Base-by-base conservation (phyloP, 2,888 invertebrate species). In the Lithosia quadra region DNA sequence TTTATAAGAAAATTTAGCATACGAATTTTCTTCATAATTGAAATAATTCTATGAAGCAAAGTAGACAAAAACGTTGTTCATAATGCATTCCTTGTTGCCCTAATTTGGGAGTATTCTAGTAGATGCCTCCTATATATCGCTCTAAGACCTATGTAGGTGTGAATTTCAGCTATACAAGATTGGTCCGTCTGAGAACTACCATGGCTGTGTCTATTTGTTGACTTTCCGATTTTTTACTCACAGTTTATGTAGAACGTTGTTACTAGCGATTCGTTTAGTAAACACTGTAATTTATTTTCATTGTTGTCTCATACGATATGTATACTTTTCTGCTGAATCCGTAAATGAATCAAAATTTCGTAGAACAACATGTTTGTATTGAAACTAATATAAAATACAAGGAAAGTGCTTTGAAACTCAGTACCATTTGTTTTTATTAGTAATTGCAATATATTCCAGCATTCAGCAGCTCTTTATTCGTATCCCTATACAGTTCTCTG, bases 291-390 rank as follows among this genome's bases (percentile, higher is more conserved):
- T 72, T 66, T 80, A 74, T 76, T 74, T 72, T 71, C 75, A 74
- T 79, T 78, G 79, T 78, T 74, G 71, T 81, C 69, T 77, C 62
- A 34, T n/a, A 68, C 60, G 53, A 67, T 73, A 68, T 56, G 55
- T 76, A 71, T 63, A 63, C 63, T 24, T 63, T 49, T 72, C 36
- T 56, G 63, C 61, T 63, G 71, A 83, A 74, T 72, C 71, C 56
- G 21, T 49, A 61, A 18, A 78, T 78, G 69, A 79, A 68, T 74
- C 66, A 76, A 74, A 71, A 60, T 36, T 73, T 72, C 63, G 18
- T 63, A 63, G 71, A 75, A 77, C 60, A 1, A 64, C 65, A 65
- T 68, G 66, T 70, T 65, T 63, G 53, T 65, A 69, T 56, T 39
- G 57, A 68, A 69, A 67, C 53, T 63, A 65, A 61, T 36, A 53